A percentile compares a stretch with the other conserved stretches of the same genome.
These are phyloP conservation scores for Tanypteryx hageni DNA, from an alignment of 2,888 invertebrate species.

Conservation along the genomic window DNA sequence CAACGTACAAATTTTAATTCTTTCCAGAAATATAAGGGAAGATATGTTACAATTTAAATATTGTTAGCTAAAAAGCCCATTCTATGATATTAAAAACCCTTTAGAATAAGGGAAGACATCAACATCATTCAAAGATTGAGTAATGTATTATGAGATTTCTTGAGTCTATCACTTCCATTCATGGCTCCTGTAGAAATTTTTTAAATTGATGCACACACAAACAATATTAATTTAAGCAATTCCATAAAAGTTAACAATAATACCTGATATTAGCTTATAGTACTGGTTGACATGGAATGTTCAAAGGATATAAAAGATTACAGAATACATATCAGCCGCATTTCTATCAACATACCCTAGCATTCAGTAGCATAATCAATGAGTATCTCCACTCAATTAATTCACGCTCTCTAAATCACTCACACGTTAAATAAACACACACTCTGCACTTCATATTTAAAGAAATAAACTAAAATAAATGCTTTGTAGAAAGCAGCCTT, in stretches of 20 bases:
- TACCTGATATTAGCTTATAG: background rate
- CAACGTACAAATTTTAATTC: slow-evolving; percentile 26
- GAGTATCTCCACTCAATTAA: background rate
- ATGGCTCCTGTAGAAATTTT: background rate
- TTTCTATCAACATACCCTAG: background rate
- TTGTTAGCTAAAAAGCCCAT: slow-evolving; percentile 23
- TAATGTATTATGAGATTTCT: background rate
- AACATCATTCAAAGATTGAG: background rate
- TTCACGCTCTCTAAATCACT: background rate
- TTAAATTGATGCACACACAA: background rate
- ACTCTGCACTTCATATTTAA: background rate
- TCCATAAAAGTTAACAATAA: background rate
- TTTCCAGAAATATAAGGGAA: slow-evolving; percentile 40
- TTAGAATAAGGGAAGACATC: slow-evolving; percentile 10
- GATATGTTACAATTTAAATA: slow-evolving; percentile 40
- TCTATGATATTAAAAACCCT: slow-evolving; percentile 27
- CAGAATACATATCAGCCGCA: background rate
- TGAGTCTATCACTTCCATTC: background rate
- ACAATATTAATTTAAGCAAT: background rate
- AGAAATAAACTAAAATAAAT: slow-evolving; percentile 30
- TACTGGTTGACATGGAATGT: background rate
- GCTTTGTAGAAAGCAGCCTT: background rate
- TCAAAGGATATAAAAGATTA: background rate
- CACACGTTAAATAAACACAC: background rate
- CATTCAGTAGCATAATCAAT: background rate